Evolutionary conservation across 1,140 invertebrate genomes (phyloP).

Genomic region (Berghia stephanieae): DNA sequence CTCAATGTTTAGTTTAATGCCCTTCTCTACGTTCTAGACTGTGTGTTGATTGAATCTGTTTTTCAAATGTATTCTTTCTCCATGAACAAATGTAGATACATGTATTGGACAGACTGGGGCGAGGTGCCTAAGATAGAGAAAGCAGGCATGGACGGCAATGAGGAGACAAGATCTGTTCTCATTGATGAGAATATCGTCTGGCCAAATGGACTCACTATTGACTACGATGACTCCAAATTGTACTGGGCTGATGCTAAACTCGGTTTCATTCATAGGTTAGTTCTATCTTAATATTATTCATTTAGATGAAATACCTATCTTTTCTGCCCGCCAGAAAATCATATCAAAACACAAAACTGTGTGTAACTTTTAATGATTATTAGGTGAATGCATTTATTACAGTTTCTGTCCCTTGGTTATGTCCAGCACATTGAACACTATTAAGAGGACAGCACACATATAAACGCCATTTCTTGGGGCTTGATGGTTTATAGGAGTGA

Average conservation of each 20-base stretch:
- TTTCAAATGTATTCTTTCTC: conserved; percentile 34
- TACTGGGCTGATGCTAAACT: conserved; percentile 95
- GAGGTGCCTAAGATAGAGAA: conserved; percentile 66
- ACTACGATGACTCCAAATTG: conserved; percentile 93
- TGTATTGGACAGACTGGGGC: conserved; percentile 71
- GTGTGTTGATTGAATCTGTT: too few relatives aligned
- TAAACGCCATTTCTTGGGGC: too few relatives aligned
- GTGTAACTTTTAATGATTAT: too few relatives aligned
- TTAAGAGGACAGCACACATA: too few relatives aligned
- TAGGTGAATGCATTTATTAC: too few relatives aligned
- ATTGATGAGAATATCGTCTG: conserved; percentile 71
- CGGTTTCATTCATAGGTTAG: conserved; percentile 57
- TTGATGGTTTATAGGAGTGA: too few relatives aligned
- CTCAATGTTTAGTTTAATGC: too few relatives aligned
- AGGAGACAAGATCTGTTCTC: conserved; percentile 49
- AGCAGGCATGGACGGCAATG: conserved; percentile 67
- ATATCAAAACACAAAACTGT: too few relatives aligned
- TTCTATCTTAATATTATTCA: neutral
- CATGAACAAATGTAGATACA: conserved; percentile 62
- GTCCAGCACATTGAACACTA: too few relatives aligned
- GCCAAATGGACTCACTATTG: conserved; percentile 70
- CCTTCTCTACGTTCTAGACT: too few relatives aligned
- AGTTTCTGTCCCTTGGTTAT: too few relatives aligned
- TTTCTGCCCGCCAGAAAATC: neutral
- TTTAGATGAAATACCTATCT: neutral